These are phyloP conservation scores for Crenuchus spilurus DNA, from an alignment of 2,797 vertebrate genomes.

Conservation along the genomic window DNA sequence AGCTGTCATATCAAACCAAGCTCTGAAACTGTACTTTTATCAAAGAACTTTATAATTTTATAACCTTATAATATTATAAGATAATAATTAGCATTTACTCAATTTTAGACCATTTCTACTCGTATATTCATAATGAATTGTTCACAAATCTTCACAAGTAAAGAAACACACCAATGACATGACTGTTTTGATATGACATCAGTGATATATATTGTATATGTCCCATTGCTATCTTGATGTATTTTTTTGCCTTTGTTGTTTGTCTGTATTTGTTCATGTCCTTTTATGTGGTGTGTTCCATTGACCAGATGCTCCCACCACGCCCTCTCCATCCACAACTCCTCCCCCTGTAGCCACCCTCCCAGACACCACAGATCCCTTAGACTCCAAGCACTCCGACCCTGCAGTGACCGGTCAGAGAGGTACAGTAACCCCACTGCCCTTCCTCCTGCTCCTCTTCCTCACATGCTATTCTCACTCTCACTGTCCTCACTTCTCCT, in stretches of 20 bases:
- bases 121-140: background rate
- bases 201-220: slow-evolving; percentile 43
- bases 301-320: slow-evolving; percentile 94
- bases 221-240: slow-evolving; percentile 46
- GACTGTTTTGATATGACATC: background rate
- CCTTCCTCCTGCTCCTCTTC: slow-evolving; percentile 52
- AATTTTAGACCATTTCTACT: background rate
- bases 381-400: slow-evolving; percentile 89
- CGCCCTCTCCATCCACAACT: slow-evolving; percentile 93
- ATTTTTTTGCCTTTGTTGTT: slow-evolving; percentile 44
- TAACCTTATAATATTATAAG: background rate
- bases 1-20: background rate
- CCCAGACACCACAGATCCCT: slow-evolving; percentile 91
- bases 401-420: slow-evolving; percentile 86
- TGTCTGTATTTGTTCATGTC: slow-evolving; percentile 60
- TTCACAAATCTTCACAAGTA: background rate
- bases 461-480: slow-evolving; percentile 13
- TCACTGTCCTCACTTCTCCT: background rate
- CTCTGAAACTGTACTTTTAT: background rate
- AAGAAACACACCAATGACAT: background rate
- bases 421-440: slow-evolving; percentile 85
- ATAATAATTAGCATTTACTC: background rate
- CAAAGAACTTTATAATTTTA: background rate
- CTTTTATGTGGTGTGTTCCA: slow-evolving; percentile 81
- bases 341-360: slow-evolving; percentile 91